Evolutionary conservation across 2,888 invertebrate genomes (phyloP).

Genomic region (Pheosia tremula): DNA sequence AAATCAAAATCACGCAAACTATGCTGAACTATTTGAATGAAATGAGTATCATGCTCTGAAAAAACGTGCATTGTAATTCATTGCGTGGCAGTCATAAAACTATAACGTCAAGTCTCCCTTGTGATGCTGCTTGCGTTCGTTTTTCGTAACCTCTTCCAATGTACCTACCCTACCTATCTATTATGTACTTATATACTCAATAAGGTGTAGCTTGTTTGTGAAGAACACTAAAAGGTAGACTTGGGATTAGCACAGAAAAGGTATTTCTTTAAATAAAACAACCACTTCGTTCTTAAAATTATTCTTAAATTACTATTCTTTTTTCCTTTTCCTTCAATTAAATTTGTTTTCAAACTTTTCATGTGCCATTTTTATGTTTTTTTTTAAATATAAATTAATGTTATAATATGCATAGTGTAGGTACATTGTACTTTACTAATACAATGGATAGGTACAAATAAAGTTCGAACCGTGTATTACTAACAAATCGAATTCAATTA

Average conservation of each 20-base stretch:
- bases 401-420: conserved; percentile 33
- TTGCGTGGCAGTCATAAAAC: too few relatives aligned
- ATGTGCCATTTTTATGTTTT: conserved; percentile 45
- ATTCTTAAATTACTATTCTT: conserved; percentile 67
- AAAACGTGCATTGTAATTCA: too few relatives aligned
- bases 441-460: conserved; percentile 13
- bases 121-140: too few relatives aligned
- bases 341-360: conserved; percentile 32
- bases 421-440: conserved; percentile 39
- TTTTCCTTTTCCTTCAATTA: conserved; percentile 43
- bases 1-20: too few relatives aligned
- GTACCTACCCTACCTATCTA: too few relatives aligned
- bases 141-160: too few relatives aligned
- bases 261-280: conserved; percentile 63
- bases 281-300: conserved; percentile 64
- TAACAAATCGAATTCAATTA: conserved; percentile 5
- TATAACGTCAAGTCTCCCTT: too few relatives aligned
- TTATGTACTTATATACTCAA: too few relatives aligned
- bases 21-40: too few relatives aligned
- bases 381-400: conserved; percentile 36
- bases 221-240: not conserved
- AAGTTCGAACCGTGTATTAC: conserved; percentile 13
- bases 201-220: too few relatives aligned
- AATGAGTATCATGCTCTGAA: too few relatives aligned
- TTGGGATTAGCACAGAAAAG: conserved; percentile 3